These are phyloP conservation scores for Eudemis profundana DNA, from an alignment of 2,888 invertebrate species.

Conservation along the genomic window DNA sequence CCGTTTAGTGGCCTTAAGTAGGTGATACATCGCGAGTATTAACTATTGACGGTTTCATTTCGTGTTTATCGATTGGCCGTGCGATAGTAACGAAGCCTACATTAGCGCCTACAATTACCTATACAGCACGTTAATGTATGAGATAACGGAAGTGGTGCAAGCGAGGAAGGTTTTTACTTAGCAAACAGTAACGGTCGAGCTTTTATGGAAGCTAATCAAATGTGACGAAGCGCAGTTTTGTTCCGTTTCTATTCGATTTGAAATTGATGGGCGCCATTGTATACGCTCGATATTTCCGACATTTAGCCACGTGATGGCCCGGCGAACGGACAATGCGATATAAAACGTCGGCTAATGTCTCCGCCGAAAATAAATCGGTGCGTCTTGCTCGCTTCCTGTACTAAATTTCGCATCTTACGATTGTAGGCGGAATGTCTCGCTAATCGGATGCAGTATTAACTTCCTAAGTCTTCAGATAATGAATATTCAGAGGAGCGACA, in stretches of 20 bases:
- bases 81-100: slow-evolving; percentile 26
- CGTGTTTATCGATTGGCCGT: slow-evolving; percentile 14
- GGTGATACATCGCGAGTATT: slow-evolving; percentile 30
- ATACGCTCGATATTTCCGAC: slow-evolving; percentile 7
- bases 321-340: slow-evolving; percentile 48
- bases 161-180: slow-evolving; percentile 24
- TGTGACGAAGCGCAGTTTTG: slow-evolving; percentile 4
- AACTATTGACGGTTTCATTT: slow-evolving; percentile 31
- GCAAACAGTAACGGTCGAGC: slow-evolving; percentile 26
- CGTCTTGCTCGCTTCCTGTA: slow-evolving; percentile 53
- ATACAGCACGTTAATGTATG: slow-evolving; percentile 38
- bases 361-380: slow-evolving; percentile 59
- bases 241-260: neutral
- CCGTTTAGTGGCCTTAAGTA: slow-evolving; percentile 37
- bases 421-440: slow-evolving; percentile 56
- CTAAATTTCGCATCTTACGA: slow-evolving; percentile 48
- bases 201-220: slow-evolving; percentile 5
- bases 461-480: slow-evolving; percentile 59
- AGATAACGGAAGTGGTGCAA: slow-evolving; percentile 44
- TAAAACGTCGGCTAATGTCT: slow-evolving; percentile 59
- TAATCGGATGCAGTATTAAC: slow-evolving; percentile 66
- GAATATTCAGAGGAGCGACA: slow-evolving; percentile 76
- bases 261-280: neutral
- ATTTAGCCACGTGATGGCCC: neutral
- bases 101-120: slow-evolving; percentile 41